Conservation (phyloP, 2,797 vertebrate genomes). For the Odontamblyopus rebecca region DNA sequence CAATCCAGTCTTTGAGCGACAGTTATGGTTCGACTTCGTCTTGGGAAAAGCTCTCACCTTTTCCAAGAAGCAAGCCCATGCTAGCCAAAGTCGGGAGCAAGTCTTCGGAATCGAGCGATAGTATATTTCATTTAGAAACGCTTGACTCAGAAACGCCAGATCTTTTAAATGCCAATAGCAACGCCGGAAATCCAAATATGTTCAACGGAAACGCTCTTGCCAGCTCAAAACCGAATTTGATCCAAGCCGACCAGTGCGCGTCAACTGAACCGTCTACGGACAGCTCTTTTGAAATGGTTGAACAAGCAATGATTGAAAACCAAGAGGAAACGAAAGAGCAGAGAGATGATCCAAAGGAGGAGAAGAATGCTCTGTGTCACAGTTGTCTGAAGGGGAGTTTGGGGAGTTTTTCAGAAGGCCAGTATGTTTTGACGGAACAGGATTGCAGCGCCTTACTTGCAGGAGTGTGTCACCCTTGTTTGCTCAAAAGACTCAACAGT, state of each 20-base stretch:
- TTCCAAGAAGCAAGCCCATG: conserved; percentile 43
- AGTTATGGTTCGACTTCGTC: conserved; percentile 74
- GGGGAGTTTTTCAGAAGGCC: conserved; percentile 25
- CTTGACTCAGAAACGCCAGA: conserved; percentile 26
- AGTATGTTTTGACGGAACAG: conserved; percentile 70
- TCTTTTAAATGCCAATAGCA: neutral
- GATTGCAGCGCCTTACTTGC: conserved; percentile 85
- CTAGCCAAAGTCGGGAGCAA: conserved; percentile 27
- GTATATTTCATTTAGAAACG: conserved; percentile 47
- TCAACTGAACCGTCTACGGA: conserved; percentile 49
- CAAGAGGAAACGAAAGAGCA: conserved; percentile 15
- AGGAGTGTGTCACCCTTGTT: conserved; percentile 85
- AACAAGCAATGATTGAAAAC: conserved; percentile 11
- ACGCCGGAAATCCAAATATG: conserved; percentile 5
- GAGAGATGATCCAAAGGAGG: neutral
- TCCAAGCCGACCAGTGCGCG: conserved; percentile 12
- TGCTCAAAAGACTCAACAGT: conserved; percentile 79
- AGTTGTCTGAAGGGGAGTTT: conserved; percentile 50
- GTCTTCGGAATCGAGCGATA: conserved; percentile 36
- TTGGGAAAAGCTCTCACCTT: conserved; percentile 77
- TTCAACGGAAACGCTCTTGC: neutral
- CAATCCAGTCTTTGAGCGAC: conserved; percentile 32
- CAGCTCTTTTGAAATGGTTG: conserved; percentile 67
- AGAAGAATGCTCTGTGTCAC: conserved; percentile 45
- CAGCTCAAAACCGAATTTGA: conserved; percentile 1